Evolutionary conservation across 1,140 invertebrate genomes (phyloP), one percentile per base, ranked within the genome.

Genomic region (Philopotamus ludificatus): DNA sequence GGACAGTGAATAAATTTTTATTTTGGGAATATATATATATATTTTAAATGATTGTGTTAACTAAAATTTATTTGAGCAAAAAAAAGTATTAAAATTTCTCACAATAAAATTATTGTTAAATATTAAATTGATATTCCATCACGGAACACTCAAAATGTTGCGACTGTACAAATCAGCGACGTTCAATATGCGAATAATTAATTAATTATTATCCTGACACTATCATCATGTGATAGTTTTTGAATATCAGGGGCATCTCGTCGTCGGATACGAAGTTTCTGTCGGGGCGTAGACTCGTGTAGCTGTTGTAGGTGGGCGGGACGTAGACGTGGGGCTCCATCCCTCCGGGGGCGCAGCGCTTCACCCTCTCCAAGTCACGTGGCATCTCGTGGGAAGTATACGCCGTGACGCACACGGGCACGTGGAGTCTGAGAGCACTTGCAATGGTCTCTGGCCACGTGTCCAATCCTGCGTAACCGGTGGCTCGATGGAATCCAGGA

Each of bases 201-300:
- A n/a, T n/a, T n/a, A n/a, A n/a, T n/a, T n/a, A n/a, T 34, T 12
- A 34, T 7, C 28, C 28, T 34, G 28, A 34, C 9, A 86, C 65
- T 70, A 82, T 72, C 68, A 79, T 78, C 63, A 83, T 76, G 74
- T 81, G 87, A 76, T 86, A 84, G 77, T 90, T 90, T 71, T 89
- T 90, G 70, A 87, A 90, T 64, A 89, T 84, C 16, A 90, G 75
- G 0, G 88, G 87, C 15, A 78, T 81, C 20, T 83, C 81, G 49
- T 90, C 82, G 66, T 90, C 88, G 10, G 86, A 87, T 12, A 90
- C 84, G 67, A 90, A 89, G 73, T 89, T 90, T 28, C 87, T 82
- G 68, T 89, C 87, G 0, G 88, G 88, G 71, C 86, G 83, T 0
- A 86, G 75, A 51, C 87, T 87, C 0, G 85, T 76, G 66, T 86